Evolutionary conservation across 2,888 invertebrate species (phyloP), one percentile per base, ranked within the genome.

Genomic region (Blera fallax): DNA sequence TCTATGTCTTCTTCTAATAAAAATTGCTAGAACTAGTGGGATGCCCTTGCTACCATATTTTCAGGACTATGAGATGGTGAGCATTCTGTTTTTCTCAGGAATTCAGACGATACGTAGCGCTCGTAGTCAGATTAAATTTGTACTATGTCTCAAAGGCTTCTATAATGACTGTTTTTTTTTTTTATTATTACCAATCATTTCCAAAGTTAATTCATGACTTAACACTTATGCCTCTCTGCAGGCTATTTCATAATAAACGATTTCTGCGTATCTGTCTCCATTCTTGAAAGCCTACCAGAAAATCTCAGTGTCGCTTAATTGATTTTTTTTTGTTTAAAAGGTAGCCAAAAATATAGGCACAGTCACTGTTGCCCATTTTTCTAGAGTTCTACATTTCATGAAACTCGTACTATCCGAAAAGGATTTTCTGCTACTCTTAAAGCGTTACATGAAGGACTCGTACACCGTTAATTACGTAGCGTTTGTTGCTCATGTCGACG

Each of bases 401-500:
- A 95, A 95, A 65, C 94, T 96, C 81, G 92, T 94, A 29, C 91
- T 96, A 16, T 95, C 95, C 0, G 93, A 95, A 1, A 94, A 95
- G 16, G 96, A 97, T 91, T 96, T 96, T 91, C 93, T 95, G 88
- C 91, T 97, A 54, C 92, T 97, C 11, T 93, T 96, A 72, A 95
- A 96, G 88, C 94, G 95, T 88, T 97, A 95, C 91, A 93, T 96
- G 88, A 96, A 95, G 90, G 95, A 96, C 91, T 94, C 95, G 1
- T 96, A 96, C 91, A 95, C 96, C 24, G 92, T 97, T 1, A 96
- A 96, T 92, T 97, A 96, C 89, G 94, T 96, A 7, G 95, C 95
- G 5, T 96, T 97, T 90, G 91, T 96, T 4, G 93, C 94, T 69
- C 94, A 95, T 1, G 92, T 96, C 7, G 95, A 96, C 72, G 94